A percentile compares a stretch with the other conserved stretches of the same genome.
phyloP scores from a whole-genome alignment of 2,797 vertebrate species.

The Sparidentex hasta region DNA sequence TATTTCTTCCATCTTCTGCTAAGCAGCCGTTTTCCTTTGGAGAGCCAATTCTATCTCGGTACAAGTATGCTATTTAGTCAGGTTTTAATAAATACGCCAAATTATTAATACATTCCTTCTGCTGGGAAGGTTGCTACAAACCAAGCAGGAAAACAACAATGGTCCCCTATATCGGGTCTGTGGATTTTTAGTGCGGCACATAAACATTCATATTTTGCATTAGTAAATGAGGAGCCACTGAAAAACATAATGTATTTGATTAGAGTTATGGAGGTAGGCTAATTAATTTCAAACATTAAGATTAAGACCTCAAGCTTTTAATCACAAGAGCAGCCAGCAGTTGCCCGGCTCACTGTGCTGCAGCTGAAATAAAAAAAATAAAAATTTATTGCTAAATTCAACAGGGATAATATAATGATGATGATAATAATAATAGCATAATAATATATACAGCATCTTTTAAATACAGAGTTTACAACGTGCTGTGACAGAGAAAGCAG shows the following conservation, averaged over 20 bases:
- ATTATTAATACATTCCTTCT: constrained; percentile 48
- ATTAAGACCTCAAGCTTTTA: background rate
- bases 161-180: background rate
- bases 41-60: constrained; percentile 48
- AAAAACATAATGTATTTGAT: background rate
- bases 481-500: no score
- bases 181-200: constrained; percentile 11
- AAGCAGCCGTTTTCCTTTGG: constrained; percentile 57
- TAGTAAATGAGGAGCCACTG: constrained; percentile 1
- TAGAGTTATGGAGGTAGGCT: background rate
- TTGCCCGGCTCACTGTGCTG: background rate
- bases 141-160: constrained; percentile 34
- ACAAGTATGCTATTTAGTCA: constrained; percentile 44
- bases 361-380: background rate
- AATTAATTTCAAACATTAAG: constrained; percentile 2
- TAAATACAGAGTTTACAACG: no score
- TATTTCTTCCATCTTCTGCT: constrained; percentile 66
- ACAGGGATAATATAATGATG: background rate
- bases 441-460: no score
- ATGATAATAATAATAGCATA: no score
- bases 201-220: constrained; percentile 24
- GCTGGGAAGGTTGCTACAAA: constrained; percentile 37
- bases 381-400: constrained; percentile 2
- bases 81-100: constrained; percentile 58
- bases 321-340: background rate